Evolutionary conservation across 2,888 invertebrate genomes (phyloP), one percentile per base, ranked within the genome.

Genomic region (Metopia argyrocephala): DNA sequence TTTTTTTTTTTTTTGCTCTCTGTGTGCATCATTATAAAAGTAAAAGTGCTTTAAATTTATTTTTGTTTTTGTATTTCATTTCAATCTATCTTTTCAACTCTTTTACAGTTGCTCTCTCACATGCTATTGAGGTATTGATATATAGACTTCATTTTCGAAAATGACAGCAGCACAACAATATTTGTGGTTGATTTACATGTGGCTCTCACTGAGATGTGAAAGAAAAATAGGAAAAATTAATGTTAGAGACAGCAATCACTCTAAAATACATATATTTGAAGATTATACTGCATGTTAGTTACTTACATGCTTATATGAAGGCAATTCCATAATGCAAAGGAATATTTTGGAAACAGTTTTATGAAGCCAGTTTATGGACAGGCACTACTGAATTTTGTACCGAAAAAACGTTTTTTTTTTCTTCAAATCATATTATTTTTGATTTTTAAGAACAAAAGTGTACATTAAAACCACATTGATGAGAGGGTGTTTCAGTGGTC

Each of bases 121-220:
- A 57, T 52, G 52, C 54, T 54, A 76, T 76, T 69, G 54, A 61
- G 66, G 62, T 61, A 79, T 76, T 79, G 79, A 79, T 76, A 66
- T 76, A 79, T 76, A 61, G 28, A 76, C 79, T 71, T 71, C 71
- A 76, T 66, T 71, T 48, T 4, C 6, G 46, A 69, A 62, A 71
- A 66, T 79, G 75, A 79, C 71, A 56, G 57, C 56, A 38, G 38
- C 27, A 66, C 57, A 75, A 79, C 56, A 66, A 59, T 38, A 76
- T 76, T 79, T 79, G 75, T 57, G 76, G 79, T 61, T 76, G 57
- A 45, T 71, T 62, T 54, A 38, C 31, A 46, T 21, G 21, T 18
- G 48, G 48, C 23, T 18, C 31, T 1, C 20, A 31, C 12, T 9
- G 50, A 25, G 12, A 54, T 25, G 15, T 15, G 15, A 38, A 38